A percentile compares a stretch with the other conserved stretches of the same genome.
phyloP scores from a whole-genome alignment of 2,888 invertebrate species.

The Incurvaria masculella region DNA sequence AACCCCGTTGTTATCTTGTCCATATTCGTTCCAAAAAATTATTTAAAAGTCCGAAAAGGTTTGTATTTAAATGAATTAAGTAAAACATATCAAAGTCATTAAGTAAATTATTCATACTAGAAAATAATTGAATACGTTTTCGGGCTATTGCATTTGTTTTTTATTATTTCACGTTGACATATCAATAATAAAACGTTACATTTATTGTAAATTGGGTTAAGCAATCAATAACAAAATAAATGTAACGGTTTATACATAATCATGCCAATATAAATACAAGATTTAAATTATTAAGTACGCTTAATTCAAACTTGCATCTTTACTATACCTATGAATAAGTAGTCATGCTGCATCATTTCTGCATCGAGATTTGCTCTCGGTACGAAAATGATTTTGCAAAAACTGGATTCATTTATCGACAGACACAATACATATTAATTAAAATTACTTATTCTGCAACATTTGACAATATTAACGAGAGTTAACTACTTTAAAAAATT shows the following conservation, averaged over 20 bases:
- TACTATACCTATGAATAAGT: constrained; percentile 52
- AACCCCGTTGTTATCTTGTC: background rate
- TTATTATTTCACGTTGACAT: constrained; percentile 37
- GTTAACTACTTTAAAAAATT: constrained; percentile 15
- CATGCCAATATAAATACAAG: constrained; percentile 48
- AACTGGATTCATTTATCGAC: constrained; percentile 43
- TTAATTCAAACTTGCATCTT: constrained; percentile 42
- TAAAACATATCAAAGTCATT: constrained; percentile 12
- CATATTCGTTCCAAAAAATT: constrained; percentile 34
- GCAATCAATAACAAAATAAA: too few relatives aligned
- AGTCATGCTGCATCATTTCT: constrained; percentile 19
- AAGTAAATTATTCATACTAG: constrained; percentile 21
- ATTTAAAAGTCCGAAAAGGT: constrained; percentile 39
- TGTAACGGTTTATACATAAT: too few relatives aligned
- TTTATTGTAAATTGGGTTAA: too few relatives aligned
- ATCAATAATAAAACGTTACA: too few relatives aligned
- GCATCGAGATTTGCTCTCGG: background rate
- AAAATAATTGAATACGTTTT: constrained; percentile 38
- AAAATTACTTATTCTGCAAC: constrained; percentile 54
- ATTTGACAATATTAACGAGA: constrained; percentile 44
- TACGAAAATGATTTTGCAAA: constrained; percentile 24
- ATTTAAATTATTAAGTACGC: constrained; percentile 52
- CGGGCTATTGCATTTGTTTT: constrained; percentile 56
- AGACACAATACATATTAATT: constrained; percentile 46
- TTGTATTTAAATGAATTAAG: constrained; percentile 34